Conservation (phyloP, 1,140 invertebrate genomes). For the Heliconius congener region DNA sequence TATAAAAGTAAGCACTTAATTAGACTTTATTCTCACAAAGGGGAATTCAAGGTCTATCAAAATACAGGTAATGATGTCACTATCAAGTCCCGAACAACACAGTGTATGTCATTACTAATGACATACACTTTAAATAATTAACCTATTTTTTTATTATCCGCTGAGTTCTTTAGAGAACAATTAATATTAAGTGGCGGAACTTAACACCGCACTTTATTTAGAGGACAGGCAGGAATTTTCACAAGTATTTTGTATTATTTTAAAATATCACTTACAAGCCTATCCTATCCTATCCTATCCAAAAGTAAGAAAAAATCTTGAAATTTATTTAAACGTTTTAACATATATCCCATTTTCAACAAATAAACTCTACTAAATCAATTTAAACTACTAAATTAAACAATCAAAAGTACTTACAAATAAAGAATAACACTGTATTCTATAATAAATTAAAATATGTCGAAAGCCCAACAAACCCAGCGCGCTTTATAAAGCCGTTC, state of each 20-base stretch:
- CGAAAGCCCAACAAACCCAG: background rate
- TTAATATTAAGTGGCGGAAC: background rate
- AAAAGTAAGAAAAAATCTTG: no score
- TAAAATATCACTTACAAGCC: no score
- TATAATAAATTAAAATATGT: background rate
- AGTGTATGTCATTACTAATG: no score
- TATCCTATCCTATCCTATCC: no score
- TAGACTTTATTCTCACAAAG: background rate
- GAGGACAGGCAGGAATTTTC: no score
- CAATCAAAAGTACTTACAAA: background rate
- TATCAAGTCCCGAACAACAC: background rate
- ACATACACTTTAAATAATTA: constrained; percentile 2
- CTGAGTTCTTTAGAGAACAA: background rate
- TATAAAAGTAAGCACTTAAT: background rate
- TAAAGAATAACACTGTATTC: background rate
- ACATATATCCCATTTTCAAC: no score
- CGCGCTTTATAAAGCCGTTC: background rate
- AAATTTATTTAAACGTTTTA: no score
- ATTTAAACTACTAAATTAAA: background rate
- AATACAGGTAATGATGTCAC: constrained; percentile 3
- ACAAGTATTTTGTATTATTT: no score
- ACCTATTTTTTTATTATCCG: background rate
- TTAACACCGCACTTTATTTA: background rate
- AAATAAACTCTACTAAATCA: no score
- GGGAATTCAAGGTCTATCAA: background rate